Conservation (phyloP, 2,888 invertebrate genomes). For the Poecilobothrus nobilitatus region DNA sequence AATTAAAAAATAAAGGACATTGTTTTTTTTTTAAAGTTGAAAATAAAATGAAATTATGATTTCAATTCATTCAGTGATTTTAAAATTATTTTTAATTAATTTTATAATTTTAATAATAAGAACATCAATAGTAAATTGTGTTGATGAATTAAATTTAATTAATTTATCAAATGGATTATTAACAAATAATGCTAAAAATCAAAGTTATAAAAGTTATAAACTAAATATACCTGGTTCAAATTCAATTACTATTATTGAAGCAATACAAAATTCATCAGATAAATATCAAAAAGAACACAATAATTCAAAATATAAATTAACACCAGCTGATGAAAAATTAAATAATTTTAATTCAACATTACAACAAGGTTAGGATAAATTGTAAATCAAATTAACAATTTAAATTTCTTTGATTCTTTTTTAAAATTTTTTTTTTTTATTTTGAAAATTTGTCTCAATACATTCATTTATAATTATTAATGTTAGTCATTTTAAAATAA, state of each 20-base stretch:
- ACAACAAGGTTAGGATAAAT: neutral
- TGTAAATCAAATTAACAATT: too few relatives aligned
- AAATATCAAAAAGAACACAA: conserved; percentile 29
- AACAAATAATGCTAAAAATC: conserved; percentile 26
- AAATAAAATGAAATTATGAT: neutral
- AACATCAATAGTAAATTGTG: neutral
- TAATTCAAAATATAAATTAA: conserved; percentile 21
- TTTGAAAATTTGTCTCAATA: too few relatives aligned
- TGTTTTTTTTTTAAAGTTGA: neutral
- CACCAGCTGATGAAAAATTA: too few relatives aligned
- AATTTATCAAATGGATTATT: neutral
- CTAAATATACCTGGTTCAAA: conserved; percentile 50
- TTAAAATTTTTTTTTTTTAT: too few relatives aligned
- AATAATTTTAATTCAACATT: neutral
- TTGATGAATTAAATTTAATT: neutral
- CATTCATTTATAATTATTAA: too few relatives aligned
- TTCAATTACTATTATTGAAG: conserved; percentile 53
- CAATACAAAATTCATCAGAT: conserved; percentile 26
- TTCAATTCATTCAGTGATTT: neutral
- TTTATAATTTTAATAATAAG: neutral
- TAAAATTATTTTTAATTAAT: neutral
- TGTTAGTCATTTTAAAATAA: too few relatives aligned
- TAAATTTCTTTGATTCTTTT: too few relatives aligned
- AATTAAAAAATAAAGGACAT: too few relatives aligned
- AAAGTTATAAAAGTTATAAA: conserved; percentile 46